A percentile compares a stretch with the other conserved stretches of the same genome.
These are phyloP conservation scores for Emys orbicularis DNA, from an alignment of 2,797 vertebrate genomes.

Conservation along the genomic window DNA sequence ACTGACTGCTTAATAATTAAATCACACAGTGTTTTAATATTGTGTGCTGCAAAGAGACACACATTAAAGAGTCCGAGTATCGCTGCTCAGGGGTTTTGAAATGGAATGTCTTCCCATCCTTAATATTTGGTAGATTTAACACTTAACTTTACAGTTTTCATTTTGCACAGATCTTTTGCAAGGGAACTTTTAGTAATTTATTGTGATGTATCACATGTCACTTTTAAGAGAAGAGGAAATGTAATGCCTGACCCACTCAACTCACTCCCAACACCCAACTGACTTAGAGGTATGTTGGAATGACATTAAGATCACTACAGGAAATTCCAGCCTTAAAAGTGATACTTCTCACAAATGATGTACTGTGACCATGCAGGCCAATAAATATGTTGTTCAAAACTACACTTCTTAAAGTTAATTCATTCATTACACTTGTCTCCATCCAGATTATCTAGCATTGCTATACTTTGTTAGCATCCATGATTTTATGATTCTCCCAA, in stretches of 20 bases:
- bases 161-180: neutral
- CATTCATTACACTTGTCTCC: neutral
- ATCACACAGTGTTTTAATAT: no score
- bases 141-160: neutral
- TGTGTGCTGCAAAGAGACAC: no score
- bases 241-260: neutral
- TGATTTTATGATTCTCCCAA: neutral
- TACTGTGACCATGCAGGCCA: neutral
- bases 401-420: neutral
- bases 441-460: neutral
- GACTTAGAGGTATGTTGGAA: accelerated
- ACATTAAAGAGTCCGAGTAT: no score
- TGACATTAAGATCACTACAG: neutral
- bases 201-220: accelerated
- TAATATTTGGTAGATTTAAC: neutral
- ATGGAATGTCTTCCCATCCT: neutral
- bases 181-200: slow-evolving; percentile 2
- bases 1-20: no score
- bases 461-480: neutral
- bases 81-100: neutral
- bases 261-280: neutral
- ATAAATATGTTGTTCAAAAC: neutral
- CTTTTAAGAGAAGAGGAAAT: slow-evolving; percentile 19
- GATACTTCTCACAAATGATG: neutral
- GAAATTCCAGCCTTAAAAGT: neutral